phyloP scores from a whole-genome alignment of 2,888 invertebrate genomes.

The Chelonus formosanus region DNA sequence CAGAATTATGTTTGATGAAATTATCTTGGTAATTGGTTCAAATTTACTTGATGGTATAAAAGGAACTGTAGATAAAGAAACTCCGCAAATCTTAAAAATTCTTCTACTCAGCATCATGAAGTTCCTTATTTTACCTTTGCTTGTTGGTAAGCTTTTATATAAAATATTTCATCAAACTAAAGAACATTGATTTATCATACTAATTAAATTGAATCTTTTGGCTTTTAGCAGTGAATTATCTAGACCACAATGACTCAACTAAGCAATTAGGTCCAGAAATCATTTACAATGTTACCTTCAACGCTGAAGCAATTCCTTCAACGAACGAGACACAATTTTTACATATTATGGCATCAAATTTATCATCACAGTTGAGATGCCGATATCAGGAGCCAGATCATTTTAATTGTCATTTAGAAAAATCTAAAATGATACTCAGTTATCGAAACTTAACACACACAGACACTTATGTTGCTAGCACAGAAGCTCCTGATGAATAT shows the following conservation, averaged over 20 bases:
- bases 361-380: neutral
- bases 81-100: neutral
- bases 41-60: conserved; percentile 9
- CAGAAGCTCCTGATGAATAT: too few relatives aligned
- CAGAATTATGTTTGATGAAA: conserved; percentile 9
- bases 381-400: neutral
- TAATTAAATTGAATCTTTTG: neutral
- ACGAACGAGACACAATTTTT: neutral
- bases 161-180: neutral
- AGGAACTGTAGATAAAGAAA: conserved; percentile 1
- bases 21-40: conserved; percentile 17
- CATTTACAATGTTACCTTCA: conserved; percentile 29
- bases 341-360: conserved; percentile 1
- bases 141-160: conserved; percentile 13
- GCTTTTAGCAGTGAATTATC: conserved; percentile 10
- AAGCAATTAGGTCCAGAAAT: conserved; percentile 36
- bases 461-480: too few relatives aligned
- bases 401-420: neutral
- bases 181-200: neutral
- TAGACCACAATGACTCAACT: conserved; percentile 1
- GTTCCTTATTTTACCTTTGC: conserved; percentile 15
- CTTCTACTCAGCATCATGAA: conserved; percentile 10
- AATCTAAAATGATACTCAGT: neutral
- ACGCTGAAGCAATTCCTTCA: conserved; percentile 15
- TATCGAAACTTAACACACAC: neutral